Conservation (phyloP, 37 sponge, comb jelly and placozoan species). For the Aphrocallistes beatrix region DNA sequence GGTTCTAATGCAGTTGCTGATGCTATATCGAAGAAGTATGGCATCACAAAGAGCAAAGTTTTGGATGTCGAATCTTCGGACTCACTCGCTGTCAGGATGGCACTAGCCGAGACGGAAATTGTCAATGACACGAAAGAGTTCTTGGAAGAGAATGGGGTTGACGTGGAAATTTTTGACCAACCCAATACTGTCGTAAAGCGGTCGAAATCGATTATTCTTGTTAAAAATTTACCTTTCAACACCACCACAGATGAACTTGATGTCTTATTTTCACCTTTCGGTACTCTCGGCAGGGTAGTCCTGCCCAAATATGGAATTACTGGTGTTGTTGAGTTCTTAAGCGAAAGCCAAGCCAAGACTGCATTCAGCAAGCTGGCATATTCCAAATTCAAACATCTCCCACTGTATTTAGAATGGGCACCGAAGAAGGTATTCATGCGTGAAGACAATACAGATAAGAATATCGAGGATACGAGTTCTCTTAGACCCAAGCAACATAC, state of each 20-base stretch:
- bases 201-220: conserved; percentile 70
- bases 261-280: conserved; percentile 63
- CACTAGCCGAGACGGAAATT: conserved; percentile 87
- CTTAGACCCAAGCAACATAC: conserved; percentile 28
- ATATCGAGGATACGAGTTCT: background rate
- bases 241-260: conserved; percentile 46
- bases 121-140: conserved; percentile 75
- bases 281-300: conserved; percentile 46
- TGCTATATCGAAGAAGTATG: conserved; percentile 54
- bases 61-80: conserved; percentile 35
- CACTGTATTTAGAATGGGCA: conserved; percentile 96
- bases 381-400: conserved; percentile 76
- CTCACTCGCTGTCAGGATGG: conserved; percentile 76
- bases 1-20: conserved; percentile 82
- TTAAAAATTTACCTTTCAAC: conserved; percentile 79
- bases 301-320: conserved; percentile 83
- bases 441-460: background rate
- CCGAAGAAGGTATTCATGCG: conserved; percentile 41
- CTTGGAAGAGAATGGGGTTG: conserved; percentile 62
- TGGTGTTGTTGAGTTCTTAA: conserved; percentile 72
- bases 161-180: conserved; percentile 54
- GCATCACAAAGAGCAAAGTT: conserved; percentile 51
- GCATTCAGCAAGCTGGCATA: conserved; percentile 77
- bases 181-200: conserved; percentile 31
- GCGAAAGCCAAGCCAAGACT: conserved; percentile 45